Conservation (phyloP, 1,140 invertebrate species). For the Lordiphosa stackelbergi region DNA sequence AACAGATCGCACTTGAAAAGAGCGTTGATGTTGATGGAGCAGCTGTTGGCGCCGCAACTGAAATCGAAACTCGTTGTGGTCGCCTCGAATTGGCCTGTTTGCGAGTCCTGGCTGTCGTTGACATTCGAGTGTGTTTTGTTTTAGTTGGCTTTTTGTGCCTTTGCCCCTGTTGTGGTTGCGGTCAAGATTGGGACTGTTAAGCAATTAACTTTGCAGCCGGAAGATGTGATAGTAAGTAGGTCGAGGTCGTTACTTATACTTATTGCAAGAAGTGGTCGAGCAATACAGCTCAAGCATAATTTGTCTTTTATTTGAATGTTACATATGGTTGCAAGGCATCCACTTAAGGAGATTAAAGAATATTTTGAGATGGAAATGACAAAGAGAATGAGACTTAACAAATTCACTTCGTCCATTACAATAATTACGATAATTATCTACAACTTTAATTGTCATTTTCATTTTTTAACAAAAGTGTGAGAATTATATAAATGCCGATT, state of each 20-base stretch:
- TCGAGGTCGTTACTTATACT: conserved; percentile 3
- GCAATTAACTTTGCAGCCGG: conserved; percentile 9
- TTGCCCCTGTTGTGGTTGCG: conserved; percentile 9
- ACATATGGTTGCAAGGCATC: too few relatives aligned
- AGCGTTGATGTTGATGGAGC: background rate
- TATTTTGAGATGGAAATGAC: too few relatives aligned
- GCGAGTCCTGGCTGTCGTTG: background rate
- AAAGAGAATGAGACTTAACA: too few relatives aligned
- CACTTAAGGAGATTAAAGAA: too few relatives aligned
- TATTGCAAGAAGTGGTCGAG: background rate
- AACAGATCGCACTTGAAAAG: background rate
- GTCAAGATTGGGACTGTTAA: conserved; percentile 1
- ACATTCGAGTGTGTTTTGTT: conserved; percentile 2
- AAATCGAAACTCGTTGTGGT: background rate
- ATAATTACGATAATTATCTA: too few relatives aligned
- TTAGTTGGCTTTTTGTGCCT: background rate
- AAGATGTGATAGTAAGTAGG: background rate
- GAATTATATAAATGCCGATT: too few relatives aligned
- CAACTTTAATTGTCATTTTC: too few relatives aligned
- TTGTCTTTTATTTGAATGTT: too few relatives aligned
- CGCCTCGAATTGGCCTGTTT: background rate
- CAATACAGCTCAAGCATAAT: too few relatives aligned
- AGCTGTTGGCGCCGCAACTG: background rate
- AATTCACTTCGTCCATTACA: too few relatives aligned
- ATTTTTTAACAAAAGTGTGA: too few relatives aligned